These are phyloP conservation scores for Gambusia holbrooki DNA, from an alignment of 2,113 vertebrate genomes.

Conservation along the genomic window DNA sequence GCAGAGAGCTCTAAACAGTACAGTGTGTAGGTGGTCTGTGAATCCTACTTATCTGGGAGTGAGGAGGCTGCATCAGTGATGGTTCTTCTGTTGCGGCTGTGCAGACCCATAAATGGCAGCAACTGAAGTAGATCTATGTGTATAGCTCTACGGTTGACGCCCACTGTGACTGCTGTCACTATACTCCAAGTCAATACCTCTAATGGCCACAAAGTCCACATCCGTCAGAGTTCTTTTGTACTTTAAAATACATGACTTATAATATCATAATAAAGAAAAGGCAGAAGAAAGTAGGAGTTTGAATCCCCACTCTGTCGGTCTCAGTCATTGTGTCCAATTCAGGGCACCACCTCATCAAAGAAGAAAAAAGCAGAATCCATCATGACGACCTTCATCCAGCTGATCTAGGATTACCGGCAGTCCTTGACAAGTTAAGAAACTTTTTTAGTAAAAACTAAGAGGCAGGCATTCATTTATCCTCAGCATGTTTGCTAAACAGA, in stretches of 20 bases:
- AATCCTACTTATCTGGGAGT: slow-evolving; percentile 13
- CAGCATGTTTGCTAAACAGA: background rate
- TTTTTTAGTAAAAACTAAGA: background rate
- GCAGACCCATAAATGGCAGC: slow-evolving; percentile 23
- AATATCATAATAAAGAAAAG: background rate
- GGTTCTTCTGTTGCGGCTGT: background rate
- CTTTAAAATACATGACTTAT: background rate
- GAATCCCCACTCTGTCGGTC: no score
- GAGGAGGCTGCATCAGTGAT: slow-evolving; percentile 22
- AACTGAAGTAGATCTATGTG: slow-evolving; percentile 34
- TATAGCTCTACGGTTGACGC: slow-evolving; percentile 29
- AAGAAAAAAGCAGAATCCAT: slow-evolving; percentile 13
- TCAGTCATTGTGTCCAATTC: background rate
- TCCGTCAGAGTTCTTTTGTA: background rate
- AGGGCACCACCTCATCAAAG: slow-evolving; percentile 1
- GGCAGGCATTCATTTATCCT: background rate
- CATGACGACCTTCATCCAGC: background rate
- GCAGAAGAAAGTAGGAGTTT: no score
- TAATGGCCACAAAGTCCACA: slow-evolving; percentile 1
- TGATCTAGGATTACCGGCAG: slow-evolving; percentile 13
- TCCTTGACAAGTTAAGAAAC: slow-evolving; percentile 4
- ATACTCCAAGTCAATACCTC: slow-evolving; percentile 13
- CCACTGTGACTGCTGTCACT: slow-evolving; percentile 25
- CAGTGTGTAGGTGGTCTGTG: slow-evolving; percentile 31
- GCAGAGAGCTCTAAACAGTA: slow-evolving; percentile 7